These are phyloP conservation scores for Nycteola revayana DNA, from an alignment of 2,888 invertebrate species.

Conservation along the genomic window DNA sequence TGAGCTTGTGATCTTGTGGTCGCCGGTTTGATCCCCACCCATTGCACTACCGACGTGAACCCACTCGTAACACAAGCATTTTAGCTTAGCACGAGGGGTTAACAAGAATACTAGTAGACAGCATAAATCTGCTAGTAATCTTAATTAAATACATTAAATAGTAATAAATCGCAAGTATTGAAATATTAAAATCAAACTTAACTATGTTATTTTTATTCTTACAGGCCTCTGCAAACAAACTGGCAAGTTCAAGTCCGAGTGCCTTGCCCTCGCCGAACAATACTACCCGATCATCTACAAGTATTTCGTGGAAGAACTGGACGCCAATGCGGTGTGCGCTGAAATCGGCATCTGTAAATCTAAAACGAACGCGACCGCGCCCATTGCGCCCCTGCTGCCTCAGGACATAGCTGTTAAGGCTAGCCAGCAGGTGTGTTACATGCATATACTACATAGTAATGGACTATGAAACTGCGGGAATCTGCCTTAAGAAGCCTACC, in stretches of 20 bases:
- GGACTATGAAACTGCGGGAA: neutral
- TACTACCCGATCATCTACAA: conserved; percentile 89
- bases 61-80: too few species aligned
- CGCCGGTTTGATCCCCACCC: too few species aligned
- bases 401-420: conserved; percentile 60
- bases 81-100: too few species aligned
- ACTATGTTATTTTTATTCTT: neutral
- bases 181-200: too few species aligned
- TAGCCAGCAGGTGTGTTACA: conserved; percentile 47
- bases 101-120: too few species aligned
- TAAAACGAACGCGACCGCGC: conserved; percentile 44
- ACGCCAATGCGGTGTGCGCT: conserved; percentile 86
- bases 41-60: too few species aligned
- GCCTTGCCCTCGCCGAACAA: conserved; percentile 88
- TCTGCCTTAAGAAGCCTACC: too few species aligned
- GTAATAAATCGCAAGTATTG: too few species aligned
- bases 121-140: too few species aligned
- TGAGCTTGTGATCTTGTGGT: too few species aligned
- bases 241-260: conserved; percentile 87
- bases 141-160: too few species aligned
- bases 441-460: neutral
- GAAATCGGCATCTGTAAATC: conserved; percentile 87
- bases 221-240: conserved; percentile 90
- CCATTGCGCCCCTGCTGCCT: conserved; percentile 84
- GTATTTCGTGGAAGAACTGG: conserved; percentile 85